Conservation (phyloP, 2,113 vertebrate species). For the Lamprologus lemairii region DNA sequence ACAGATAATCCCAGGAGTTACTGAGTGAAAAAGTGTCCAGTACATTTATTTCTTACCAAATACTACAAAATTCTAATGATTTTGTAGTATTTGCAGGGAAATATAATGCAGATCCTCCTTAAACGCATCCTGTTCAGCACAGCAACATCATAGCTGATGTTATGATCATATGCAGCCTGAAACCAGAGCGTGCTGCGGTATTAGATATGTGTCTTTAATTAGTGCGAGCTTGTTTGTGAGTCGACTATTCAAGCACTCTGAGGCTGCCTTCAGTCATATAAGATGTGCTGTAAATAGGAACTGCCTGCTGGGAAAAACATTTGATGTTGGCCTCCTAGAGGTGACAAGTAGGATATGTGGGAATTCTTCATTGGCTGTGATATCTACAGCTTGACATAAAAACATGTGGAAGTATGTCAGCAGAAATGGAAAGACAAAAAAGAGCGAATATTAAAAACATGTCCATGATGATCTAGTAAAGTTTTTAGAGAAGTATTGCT, state of each 20-base stretch:
- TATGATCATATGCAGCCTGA: background rate
- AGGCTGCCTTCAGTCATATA: conserved; percentile 28
- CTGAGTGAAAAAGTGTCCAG: background rate
- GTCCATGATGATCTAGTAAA: background rate
- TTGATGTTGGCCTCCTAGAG: background rate
- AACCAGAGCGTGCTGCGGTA: background rate
- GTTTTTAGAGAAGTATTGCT: background rate
- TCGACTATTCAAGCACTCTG: background rate
- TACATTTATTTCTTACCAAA: background rate
- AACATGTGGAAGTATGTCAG: background rate
- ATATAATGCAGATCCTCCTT: background rate
- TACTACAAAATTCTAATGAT: background rate
- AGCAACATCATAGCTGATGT: background rate
- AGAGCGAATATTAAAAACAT: background rate
- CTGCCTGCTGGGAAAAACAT: background rate
- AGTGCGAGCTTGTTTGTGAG: conserved; percentile 13
- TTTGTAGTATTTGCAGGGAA: background rate
- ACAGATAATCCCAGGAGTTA: background rate
- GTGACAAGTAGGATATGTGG: background rate
- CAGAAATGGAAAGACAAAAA: background rate
- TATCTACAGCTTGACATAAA: background rate
- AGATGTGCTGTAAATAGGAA: conserved; percentile 32
- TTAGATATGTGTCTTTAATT: conserved; percentile 33
- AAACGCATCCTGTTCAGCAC: background rate
- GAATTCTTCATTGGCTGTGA: background rate